Conservation (phyloP, 2,113 vertebrate species). For the Rhynchopsitta pachyrhyncha region DNA sequence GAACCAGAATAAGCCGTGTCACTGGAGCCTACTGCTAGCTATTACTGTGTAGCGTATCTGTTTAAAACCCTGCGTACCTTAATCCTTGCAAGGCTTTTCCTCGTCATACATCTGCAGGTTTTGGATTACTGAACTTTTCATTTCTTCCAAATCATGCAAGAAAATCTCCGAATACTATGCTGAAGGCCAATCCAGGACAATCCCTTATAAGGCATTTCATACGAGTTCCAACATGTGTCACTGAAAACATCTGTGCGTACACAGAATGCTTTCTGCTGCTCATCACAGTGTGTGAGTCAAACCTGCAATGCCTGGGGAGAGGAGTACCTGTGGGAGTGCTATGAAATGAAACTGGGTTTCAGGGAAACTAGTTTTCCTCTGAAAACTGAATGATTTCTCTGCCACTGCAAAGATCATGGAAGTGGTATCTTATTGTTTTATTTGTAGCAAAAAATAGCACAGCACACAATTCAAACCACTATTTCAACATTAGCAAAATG, state of each 20-base stretch:
- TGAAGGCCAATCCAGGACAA: neutral
- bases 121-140: neutral
- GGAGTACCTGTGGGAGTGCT: neutral
- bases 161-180: neutral
- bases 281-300: conserved; percentile 5
- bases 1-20: neutral
- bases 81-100: neutral
- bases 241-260: conserved; percentile 1
- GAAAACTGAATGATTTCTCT: neutral
- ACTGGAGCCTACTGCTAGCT: neutral
- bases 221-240: neutral
- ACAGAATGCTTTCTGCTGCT: neutral
- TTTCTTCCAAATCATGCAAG: neutral
- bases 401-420: neutral
- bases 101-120: neutral
- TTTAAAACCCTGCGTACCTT: neutral
- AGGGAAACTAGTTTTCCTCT: neutral
- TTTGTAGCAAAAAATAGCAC: neutral
- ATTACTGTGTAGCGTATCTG: neutral
- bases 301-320: neutral
- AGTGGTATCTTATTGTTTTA: neutral
- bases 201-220: conserved; percentile 56
- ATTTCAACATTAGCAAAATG: neutral
- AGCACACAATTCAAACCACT: neutral
- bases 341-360: neutral